Conservation (phyloP, 1,140 invertebrate species). For the Drosophila seguyi region DNA sequence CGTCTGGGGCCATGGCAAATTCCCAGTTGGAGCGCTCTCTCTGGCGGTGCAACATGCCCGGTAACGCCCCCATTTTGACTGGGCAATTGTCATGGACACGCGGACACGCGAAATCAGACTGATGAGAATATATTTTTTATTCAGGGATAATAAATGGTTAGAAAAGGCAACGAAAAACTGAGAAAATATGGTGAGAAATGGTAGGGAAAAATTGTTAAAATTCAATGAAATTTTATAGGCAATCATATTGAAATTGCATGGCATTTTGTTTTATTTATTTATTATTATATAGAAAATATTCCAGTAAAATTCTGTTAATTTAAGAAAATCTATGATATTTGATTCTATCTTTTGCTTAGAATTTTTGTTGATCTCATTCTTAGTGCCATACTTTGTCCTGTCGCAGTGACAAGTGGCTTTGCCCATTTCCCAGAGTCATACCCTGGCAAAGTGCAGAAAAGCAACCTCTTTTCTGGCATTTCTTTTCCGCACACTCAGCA, state of each 20-base stretch:
- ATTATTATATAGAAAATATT: neutral
- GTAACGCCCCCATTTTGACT: slow-evolving; percentile 61
- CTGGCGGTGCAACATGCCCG: slow-evolving; percentile 42
- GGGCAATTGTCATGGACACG: slow-evolving; percentile 65
- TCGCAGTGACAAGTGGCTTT: slow-evolving; percentile 22
- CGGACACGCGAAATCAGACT: slow-evolving; percentile 28
- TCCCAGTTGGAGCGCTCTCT: slow-evolving; percentile 28
- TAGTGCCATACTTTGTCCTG: neutral
- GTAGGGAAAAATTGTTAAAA: neutral
- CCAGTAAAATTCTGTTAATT: too few relatives aligned
- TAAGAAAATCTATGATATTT: neutral
- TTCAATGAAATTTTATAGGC: neutral
- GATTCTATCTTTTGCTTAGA: neutral
- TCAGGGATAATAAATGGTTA: slow-evolving; percentile 35
- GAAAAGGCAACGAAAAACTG: neutral
- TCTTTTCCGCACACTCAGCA: slow-evolving; percentile 67
- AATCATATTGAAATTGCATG: neutral
- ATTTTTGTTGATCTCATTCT: neutral
- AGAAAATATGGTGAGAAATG: neutral
- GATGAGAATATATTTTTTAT: slow-evolving; percentile 37
- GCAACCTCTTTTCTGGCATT: slow-evolving; percentile 44
- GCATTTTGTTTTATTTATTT: neutral
- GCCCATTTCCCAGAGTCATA: slow-evolving; percentile 23
- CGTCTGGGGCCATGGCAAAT: slow-evolving; percentile 63
- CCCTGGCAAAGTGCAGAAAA: slow-evolving; percentile 6